Conservation (phyloP, 2,113 vertebrate genomes). For the Struthio camelus region DNA sequence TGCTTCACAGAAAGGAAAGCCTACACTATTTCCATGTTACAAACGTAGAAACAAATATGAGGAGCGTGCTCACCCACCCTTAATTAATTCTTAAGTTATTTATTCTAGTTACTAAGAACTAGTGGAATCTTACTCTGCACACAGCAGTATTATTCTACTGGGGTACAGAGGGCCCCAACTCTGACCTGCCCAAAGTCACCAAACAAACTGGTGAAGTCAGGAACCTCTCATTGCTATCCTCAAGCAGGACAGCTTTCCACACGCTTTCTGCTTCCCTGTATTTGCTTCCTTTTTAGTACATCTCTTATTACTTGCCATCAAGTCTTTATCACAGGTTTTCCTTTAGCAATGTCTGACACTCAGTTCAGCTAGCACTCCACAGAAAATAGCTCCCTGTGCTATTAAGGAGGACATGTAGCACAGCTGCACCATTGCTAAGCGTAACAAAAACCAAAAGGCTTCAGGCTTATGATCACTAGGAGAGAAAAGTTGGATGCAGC, state of each 20-base stretch:
- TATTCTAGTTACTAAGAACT: too few relatives aligned
- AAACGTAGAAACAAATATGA: not conserved
- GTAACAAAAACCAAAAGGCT: not conserved
- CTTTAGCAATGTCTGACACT: not conserved
- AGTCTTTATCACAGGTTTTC: not conserved
- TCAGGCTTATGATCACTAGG: not conserved
- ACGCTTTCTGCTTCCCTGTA: not conserved
- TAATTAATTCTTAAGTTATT: too few relatives aligned
- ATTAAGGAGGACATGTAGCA: not conserved
- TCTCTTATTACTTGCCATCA: not conserved
- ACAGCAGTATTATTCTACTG: fast-evolving
- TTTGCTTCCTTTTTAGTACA: not conserved
- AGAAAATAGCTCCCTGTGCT: not conserved
- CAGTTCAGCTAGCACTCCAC: not conserved
- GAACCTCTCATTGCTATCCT: not conserved
- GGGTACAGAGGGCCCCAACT: fast-evolving
- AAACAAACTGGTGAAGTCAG: not conserved
- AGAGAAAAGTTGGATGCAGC: not conserved
- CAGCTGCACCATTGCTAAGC: not conserved
- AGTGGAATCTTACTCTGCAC: not conserved
- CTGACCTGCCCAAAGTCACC: not conserved
- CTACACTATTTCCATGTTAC: not conserved
- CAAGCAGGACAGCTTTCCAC: not conserved
- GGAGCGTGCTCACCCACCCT: fast-evolving
- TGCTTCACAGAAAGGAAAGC: not conserved